A percentile compares a stretch with the other conserved stretches of the same genome.
These are phyloP conservation scores for Epicampocera succincta DNA, from an alignment of 2,888 invertebrate species.

Conservation along the genomic window DNA sequence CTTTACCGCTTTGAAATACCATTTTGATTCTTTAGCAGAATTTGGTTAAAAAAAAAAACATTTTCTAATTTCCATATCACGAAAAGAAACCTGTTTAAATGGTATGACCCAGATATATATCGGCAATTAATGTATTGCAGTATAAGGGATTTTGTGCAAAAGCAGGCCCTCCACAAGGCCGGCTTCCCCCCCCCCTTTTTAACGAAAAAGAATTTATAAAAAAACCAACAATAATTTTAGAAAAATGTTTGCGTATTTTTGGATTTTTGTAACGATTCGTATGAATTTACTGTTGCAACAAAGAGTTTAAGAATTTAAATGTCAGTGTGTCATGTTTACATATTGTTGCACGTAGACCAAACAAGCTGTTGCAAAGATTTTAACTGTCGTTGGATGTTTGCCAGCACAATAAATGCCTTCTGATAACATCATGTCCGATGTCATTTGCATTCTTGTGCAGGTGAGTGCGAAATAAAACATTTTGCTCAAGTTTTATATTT, in stretches of 20 bases:
- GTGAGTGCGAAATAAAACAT: neutral
- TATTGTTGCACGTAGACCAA: conserved; percentile 28
- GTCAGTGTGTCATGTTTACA: neutral
- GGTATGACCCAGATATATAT: too few species aligned
- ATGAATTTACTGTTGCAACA: neutral
- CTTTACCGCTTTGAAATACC: too few species aligned
- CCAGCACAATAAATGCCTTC: conserved; percentile 49
- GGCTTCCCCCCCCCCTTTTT: too few species aligned
- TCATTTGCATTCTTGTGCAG: neutral
- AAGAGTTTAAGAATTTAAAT: neutral
- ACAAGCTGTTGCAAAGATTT: conserved; percentile 30
- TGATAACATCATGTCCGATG: conserved; percentile 39
- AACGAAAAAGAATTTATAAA: neutral
- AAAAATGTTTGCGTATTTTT: neutral
- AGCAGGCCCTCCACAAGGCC: too few species aligned
- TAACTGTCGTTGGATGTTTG: conserved; percentile 45
- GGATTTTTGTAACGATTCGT: neutral
- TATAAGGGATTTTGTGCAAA: too few species aligned
- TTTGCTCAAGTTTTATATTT: neutral
- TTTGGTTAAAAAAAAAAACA: too few species aligned
- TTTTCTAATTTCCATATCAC: too few species aligned
- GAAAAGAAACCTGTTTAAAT: too few species aligned
- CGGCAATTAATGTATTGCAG: too few species aligned
- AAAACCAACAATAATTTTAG: conserved; percentile 1
- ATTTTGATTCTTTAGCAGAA: too few species aligned